A percentile compares a stretch with the other conserved stretches of the same genome.
phyloP scores from a whole-genome alignment of 1,140 invertebrate genomes.

The Oncopodura yosiiana region DNA sequence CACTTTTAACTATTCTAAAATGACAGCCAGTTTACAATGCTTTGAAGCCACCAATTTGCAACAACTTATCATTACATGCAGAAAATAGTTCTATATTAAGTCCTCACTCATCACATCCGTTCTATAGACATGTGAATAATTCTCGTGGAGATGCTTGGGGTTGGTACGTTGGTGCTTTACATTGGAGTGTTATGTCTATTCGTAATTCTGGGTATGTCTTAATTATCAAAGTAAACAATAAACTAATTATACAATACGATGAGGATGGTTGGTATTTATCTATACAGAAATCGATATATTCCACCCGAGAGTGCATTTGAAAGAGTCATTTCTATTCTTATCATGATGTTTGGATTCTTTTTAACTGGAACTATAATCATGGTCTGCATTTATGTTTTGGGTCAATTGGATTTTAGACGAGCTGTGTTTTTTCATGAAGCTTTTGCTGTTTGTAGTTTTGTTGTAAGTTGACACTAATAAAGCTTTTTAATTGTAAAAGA shows the following conservation, averaged over 20 bases:
- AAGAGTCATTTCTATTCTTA: background rate
- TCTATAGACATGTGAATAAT: background rate
- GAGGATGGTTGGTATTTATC: too few relatives aligned
- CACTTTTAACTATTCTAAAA: background rate
- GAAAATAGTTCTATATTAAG: background rate
- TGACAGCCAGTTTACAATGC: background rate
- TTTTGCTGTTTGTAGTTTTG: conserved; percentile 9
- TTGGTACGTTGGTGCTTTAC: conserved; percentile 13
- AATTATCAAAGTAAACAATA: background rate
- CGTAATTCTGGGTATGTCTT: conserved; percentile 12
- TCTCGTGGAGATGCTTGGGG: conserved; percentile 4
- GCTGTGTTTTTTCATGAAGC: conserved; percentile 20
- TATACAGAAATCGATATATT: conserved; percentile 1
- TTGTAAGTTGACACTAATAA: conserved; percentile 3
- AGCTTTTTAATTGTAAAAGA: background rate
- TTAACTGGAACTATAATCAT: background rate
- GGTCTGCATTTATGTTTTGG: conserved; percentile 4
- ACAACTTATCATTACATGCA: background rate
- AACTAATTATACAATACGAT: too few relatives aligned
- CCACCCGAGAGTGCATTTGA: background rate
- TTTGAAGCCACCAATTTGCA: background rate
- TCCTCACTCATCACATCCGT: background rate
- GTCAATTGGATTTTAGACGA: conserved; percentile 4
- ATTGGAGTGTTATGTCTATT: conserved; percentile 15
- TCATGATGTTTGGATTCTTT: conserved; percentile 13